Evolutionary conservation across 1,140 invertebrate species (phyloP), one percentile per base, ranked within the genome.

Genomic region (Sycophaga agraensis): DNA sequence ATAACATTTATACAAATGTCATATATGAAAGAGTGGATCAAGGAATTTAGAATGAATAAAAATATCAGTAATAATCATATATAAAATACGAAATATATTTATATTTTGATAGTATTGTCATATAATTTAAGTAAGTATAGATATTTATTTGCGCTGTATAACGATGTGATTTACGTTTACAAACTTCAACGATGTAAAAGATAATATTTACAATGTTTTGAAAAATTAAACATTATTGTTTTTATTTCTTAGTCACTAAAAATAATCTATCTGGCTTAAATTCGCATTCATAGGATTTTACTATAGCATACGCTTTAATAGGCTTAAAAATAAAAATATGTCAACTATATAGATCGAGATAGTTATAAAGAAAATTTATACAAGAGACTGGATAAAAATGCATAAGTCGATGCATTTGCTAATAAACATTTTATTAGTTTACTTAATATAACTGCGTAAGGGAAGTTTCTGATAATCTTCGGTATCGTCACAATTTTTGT

Each of bases 11-110:
- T n/a, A n/a, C n/a, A 31, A 31, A 31, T 31, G 4, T 6, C 11
- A 6, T 31, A 11, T 31, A 31, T 31, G 28, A 31, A 31, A 31
- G 11, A 6, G 28, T 31, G 28, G 28, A 31, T 31, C n/a, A n/a
- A n/a, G n/a, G n/a, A n/a, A n/a, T n/a, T n/a, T 14, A 26, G 16
- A 12, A 34, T 37, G 51, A 63, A 49, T 48, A 48, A 48, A 48
- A 56, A 35, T 17, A 40, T 43, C 16, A 37, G 1, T 19, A 4
- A 16, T 42, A 17, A 31, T 46, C 26, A 54, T 72, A 61, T 75
- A 74, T 74, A 75, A 77, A 78, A 78, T 78, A 77, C 64, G 73
- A 77, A 78, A 76, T 76, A 77, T 78, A 78, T 76, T 77, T 73
- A 75, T 69, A 76, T 69, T 70, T 74, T 65, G 64, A 71, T 74